A percentile compares a stretch with the other conserved stretches of the same genome.
phyloP scores from a whole-genome alignment of 2,888 invertebrate genomes.

The Pegoplata infirma region DNA sequence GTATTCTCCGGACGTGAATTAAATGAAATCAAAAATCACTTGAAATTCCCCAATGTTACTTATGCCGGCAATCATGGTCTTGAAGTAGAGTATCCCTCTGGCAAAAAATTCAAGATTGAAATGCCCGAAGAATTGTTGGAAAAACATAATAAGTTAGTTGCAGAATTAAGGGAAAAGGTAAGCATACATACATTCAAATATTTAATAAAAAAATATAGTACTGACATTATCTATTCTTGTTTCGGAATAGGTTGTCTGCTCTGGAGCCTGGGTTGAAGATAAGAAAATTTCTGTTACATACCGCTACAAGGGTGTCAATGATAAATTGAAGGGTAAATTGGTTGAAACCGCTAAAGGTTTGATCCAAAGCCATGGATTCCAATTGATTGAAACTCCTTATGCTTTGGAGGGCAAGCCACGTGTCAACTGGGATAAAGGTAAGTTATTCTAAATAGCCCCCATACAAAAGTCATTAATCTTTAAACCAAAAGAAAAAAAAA shows the following conservation, averaged over 20 bases:
- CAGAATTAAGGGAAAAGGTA: slow-evolving; percentile 83
- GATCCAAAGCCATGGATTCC: slow-evolving; percentile 84
- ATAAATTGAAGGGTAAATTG: slow-evolving; percentile 81
- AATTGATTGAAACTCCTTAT: slow-evolving; percentile 84
- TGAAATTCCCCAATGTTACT: slow-evolving; percentile 80
- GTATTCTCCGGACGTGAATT: slow-evolving; percentile 86
- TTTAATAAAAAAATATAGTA: background rate
- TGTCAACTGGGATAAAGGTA: slow-evolving; percentile 88
- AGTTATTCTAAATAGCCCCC: slow-evolving; percentile 63
- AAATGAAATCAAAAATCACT: slow-evolving; percentile 86
- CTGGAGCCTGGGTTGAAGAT: slow-evolving; percentile 89
- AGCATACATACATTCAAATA: background rate
- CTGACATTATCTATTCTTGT: no score
- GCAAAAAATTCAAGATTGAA: slow-evolving; percentile 86
- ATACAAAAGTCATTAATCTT: background rate
- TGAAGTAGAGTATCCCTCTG: slow-evolving; percentile 87
- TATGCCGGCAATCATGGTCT: slow-evolving; percentile 88
- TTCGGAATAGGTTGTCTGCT: slow-evolving; percentile 80
- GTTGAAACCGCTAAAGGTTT: slow-evolving; percentile 82
- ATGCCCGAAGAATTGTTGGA: slow-evolving; percentile 85
- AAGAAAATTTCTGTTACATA: slow-evolving; percentile 86
- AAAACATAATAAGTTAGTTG: slow-evolving; percentile 83
- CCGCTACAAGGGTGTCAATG: slow-evolving; percentile 85
- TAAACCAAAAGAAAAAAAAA: background rate
- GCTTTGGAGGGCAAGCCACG: slow-evolving; percentile 89